A percentile compares a stretch with the other conserved stretches of the same genome.
These are phyloP conservation scores for Parasteatoda lunata DNA, from an alignment of 2,888 invertebrate genomes.

Conservation along the genomic window DNA sequence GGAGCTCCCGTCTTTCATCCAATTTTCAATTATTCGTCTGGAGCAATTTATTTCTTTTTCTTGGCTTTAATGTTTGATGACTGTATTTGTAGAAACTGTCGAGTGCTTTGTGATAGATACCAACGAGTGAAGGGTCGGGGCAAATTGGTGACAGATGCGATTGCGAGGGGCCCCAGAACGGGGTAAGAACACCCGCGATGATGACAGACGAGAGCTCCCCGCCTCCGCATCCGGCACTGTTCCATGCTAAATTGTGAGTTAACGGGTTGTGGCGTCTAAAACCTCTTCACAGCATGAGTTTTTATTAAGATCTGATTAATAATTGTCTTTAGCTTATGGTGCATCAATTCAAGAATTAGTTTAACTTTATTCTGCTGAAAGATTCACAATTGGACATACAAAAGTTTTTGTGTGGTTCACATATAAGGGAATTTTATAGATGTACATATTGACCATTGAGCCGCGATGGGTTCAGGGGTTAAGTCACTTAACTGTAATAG, in stretches of 20 bases:
- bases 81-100: slow-evolving; percentile 7
- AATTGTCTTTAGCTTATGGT: no score
- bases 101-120: slow-evolving; percentile 11
- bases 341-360: no score
- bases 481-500: no score
- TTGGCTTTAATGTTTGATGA: slow-evolving; percentile 8
- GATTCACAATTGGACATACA: no score
- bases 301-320: no score
- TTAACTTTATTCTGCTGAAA: no score
- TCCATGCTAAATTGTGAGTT: background rate
- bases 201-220: background rate
- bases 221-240: slow-evolving; percentile 26
- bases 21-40: background rate
- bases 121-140: slow-evolving; percentile 34
- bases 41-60: background rate
- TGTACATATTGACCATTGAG: no score
- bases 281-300: no score
- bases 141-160: slow-evolving; percentile 46
- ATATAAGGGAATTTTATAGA: no score
- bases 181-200: slow-evolving; percentile 8
- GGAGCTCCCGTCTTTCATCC: background rate
- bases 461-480: no score
- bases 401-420: no score
- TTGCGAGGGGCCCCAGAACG: background rate
- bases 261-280: background rate